Evolutionary conservation across 92 coral and sea anemone genomes (phyloP), one percentile per base, ranked within the genome.

Genomic region (Zoanthus gigantus): DNA sequence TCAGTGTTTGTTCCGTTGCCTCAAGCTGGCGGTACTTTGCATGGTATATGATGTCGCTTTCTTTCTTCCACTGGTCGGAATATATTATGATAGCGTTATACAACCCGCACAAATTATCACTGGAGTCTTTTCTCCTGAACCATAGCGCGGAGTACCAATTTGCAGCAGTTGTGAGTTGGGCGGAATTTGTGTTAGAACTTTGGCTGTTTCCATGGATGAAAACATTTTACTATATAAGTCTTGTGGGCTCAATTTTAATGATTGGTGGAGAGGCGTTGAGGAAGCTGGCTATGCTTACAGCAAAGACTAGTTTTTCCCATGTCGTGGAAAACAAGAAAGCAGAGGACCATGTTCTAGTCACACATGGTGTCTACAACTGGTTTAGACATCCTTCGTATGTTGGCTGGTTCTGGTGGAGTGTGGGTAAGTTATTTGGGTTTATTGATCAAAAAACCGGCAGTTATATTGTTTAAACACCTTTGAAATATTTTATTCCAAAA

Each of bases 361-460:
- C 98, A 0, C 74, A 85, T 83, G 99, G 99, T 0, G 93, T 97
- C 9, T 97, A 97, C 67, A 46, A 91, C 16, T 87, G 88, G 87
- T 92, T 90, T 71, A 87, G 99, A 52, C 99, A 97, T 56, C 99
- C 99, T 0, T 92, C 97, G n/a, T 97, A 97, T 89, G 96, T 94
- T 66, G 99, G 99, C 9, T 97, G 99, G 99, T 97, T 97, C 82
- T 97, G 92, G 89, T 97, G 99, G 99, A 97, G 99, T 75, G 72
- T 97, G 66, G 99, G 99, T 95, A 85, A 83, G 93, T n/a, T 50
- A 7, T 7, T 50, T 50, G 9, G 56, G 12, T 50, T 50, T 11
- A 50, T 50, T 50, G 56, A 7, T 50, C 0, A 50, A 7, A 50
- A 50, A 50, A 50, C 12, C 2, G 42, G 42, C 2, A 37, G 2